A percentile compares a stretch with the other conserved stretches of the same genome.
These are phyloP conservation scores for Arvicanthis niloticus DNA, from an alignment of 2,113 vertebrate genomes.

Conservation along the genomic window DNA sequence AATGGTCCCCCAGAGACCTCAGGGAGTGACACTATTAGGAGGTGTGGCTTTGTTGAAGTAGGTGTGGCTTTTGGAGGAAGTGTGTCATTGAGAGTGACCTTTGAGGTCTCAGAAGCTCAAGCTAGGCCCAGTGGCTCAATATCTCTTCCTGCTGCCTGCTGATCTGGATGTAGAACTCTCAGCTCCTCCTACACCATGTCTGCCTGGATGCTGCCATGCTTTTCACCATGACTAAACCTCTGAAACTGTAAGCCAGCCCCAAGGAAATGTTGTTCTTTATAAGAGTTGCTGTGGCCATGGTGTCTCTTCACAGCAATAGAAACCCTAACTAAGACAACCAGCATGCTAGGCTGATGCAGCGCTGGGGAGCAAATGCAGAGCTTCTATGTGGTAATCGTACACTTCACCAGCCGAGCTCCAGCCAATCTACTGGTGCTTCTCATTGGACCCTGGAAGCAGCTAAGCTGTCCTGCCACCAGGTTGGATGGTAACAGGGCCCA, in stretches of 20 bases:
- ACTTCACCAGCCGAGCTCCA: background rate
- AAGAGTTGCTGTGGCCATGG: background rate
- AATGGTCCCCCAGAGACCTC: background rate
- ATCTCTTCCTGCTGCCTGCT: background rate
- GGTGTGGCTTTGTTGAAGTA: background rate
- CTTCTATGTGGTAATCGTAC: background rate
- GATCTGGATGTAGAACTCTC: background rate
- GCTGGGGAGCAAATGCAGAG: background rate
- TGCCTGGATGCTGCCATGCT: background rate
- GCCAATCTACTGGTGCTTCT: background rate
- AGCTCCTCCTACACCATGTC: background rate
- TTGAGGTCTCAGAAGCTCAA: background rate
- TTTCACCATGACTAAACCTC: background rate
- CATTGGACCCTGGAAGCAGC: background rate
- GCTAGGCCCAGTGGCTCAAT: background rate
- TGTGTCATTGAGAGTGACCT: background rate
- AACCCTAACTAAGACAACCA: background rate
- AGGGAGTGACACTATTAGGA: background rate
- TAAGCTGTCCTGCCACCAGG: background rate
- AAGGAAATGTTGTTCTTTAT: background rate
- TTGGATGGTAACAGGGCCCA: background rate
- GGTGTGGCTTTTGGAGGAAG: background rate
- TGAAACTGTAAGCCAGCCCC: background rate
- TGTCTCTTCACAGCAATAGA: background rate
- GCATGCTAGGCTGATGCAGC: background rate